These are phyloP conservation scores for Lethocerus indicus DNA, from an alignment of 1,140 invertebrate genomes.

Conservation along the genomic window DNA sequence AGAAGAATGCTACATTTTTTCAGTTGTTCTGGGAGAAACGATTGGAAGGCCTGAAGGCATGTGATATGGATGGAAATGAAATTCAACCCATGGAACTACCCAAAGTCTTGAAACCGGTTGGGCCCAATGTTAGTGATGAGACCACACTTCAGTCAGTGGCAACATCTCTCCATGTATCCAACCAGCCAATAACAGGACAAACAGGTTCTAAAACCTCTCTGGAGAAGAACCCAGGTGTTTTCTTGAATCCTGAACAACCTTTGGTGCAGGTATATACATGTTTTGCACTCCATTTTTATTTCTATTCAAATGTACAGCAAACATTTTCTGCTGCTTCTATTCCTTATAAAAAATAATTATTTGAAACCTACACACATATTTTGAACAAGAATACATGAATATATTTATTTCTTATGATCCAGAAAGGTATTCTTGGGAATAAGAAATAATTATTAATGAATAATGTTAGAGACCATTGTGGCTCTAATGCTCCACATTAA, in stretches of 20 bases:
- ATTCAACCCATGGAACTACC: slow-evolving; percentile 72
- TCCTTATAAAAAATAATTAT: too few relatives aligned
- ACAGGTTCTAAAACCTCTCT: slow-evolving; percentile 63
- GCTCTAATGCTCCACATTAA: too few relatives aligned
- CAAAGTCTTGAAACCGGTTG: slow-evolving; percentile 71
- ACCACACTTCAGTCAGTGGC: slow-evolving; percentile 82
- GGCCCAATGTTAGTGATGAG: slow-evolving; percentile 79
- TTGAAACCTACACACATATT: too few relatives aligned
- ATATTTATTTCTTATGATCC: too few relatives aligned
- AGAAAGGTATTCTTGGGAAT: too few relatives aligned
- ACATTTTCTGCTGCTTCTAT: too few relatives aligned
- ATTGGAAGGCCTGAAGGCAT: slow-evolving; percentile 74
- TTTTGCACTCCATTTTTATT: too few relatives aligned
- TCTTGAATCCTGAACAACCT: slow-evolving; percentile 91
- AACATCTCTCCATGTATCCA: slow-evolving; percentile 65
- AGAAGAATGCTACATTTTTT: too few relatives aligned
- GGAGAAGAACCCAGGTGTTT: slow-evolving; percentile 86
- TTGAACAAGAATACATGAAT: too few relatives aligned
- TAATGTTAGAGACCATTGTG: too few relatives aligned
- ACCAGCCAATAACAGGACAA: slow-evolving; percentile 78
- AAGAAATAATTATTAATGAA: too few relatives aligned
- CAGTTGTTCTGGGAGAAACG: slow-evolving; percentile 95
- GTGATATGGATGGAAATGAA: slow-evolving; percentile 64
- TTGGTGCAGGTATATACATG: slow-evolving; percentile 73
- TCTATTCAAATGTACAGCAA: too few relatives aligned